phyloP scores from a whole-genome alignment of 2,113 vertebrate genomes.

The Sander lucioperca region DNA sequence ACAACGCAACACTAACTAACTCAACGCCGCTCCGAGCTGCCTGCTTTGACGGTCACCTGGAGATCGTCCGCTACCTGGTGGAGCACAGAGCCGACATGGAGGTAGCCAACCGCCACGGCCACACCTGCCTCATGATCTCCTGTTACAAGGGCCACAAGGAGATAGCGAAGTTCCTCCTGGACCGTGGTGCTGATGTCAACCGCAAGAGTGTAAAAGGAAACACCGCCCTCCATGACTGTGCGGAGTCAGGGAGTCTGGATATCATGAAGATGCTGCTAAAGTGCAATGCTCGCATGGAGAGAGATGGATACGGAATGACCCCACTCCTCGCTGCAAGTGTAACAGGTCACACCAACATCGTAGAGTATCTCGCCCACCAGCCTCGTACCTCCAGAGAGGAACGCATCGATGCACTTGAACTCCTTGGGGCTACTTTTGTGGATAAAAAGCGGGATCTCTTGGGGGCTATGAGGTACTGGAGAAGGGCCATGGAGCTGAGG shows the following conservation, averaged over 20 bases:
- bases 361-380: conserved; percentile 92
- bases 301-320: conserved; percentile 96
- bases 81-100: conserved; percentile 94
- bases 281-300: conserved; percentile 92
- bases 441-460: conserved; percentile 95
- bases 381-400: conserved; percentile 85
- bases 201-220: conserved; percentile 96
- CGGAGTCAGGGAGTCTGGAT: conserved; percentile 95
- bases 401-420: conserved; percentile 89
- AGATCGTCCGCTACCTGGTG: conserved; percentile 94
- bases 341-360: conserved; percentile 95
- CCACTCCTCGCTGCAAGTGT: conserved; percentile 94
- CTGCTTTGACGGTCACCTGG: conserved; percentile 96
- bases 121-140: conserved; percentile 97
- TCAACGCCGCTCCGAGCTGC: conserved; percentile 94
- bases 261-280: conserved; percentile 95
- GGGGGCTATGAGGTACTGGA: conserved; percentile 93
- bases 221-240: conserved; percentile 95
- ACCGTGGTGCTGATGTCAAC: conserved; percentile 93
- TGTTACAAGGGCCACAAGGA: conserved; percentile 97
- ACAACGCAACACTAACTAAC: conserved; percentile 96
- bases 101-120: conserved; percentile 96
- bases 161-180: conserved; percentile 93
- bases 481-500: conserved; percentile 93
- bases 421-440: conserved; percentile 94